Base-by-base conservation (phyloP, 2,113 vertebrate species). In the Lutjanus erythropterus region DNA sequence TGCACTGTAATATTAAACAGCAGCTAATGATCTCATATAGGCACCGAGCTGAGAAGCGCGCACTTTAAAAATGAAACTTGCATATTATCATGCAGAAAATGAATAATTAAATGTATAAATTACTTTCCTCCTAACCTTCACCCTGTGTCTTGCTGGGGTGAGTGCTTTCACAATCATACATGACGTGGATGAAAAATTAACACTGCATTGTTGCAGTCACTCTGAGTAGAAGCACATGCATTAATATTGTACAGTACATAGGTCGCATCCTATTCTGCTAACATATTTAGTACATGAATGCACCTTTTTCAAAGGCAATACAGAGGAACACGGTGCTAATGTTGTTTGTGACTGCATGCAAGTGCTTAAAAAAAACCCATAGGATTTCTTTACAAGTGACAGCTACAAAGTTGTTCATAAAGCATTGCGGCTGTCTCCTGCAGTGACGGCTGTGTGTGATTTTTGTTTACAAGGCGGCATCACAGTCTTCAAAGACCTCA, bases 31-130 rank as follows among this genome's bases (percentile, higher is more conserved):
- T 33, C 64, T 78, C 42, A 42, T 62, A 59, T 61, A 67, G 31
- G 39, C 27, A 58, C 21, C 0, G 27, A 67, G 42, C 53, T 0
- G 37, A 80, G 39, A n/a, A 35, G 18, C 16, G 58, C 33, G 6
- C 50, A n/a, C n/a, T 44, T 71, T 47, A 61, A 81, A 77, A 81
- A 84, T 65, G 37, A 70, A 70, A 78, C 61, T 33, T 16, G 15
- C n/a, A 44, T 44, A 65, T 84, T 85, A 69, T 41, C 61, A 74
- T 75, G 71, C 69, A n/a, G 59, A 79, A 81, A 25, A 87, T 91
- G 75, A 88, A 88, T 89, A 85, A 89, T 89, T 71, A 69, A 89
- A 87, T 58, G 50, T 79, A 78, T 76, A 53, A 89, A 86, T 90
- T 69, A 81, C 73, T 83, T 77, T 83, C 29, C 50, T 23, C 62